These are phyloP conservation scores for Botrylloides violaceus DNA, from an alignment of 23 tunicate genomes.

Conservation along the genomic window DNA sequence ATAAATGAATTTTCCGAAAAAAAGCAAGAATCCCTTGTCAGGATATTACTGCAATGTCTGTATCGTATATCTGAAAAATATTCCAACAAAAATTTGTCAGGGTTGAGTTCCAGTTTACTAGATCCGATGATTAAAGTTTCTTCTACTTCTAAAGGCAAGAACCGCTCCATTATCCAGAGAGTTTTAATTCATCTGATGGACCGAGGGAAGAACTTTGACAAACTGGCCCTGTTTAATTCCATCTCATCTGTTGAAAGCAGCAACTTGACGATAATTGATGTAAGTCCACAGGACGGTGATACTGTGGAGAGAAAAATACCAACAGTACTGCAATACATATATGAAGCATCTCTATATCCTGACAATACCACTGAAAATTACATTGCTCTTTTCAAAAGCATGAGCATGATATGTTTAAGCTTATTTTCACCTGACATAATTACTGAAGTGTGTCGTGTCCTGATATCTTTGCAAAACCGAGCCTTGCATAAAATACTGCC, in stretches of 20 bases:
- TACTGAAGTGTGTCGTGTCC: constrained; percentile 32
- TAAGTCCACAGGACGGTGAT: constrained; percentile 44
- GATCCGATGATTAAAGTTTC: constrained; percentile 76
- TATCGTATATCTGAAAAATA: constrained; percentile 48
- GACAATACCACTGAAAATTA: constrained; percentile 50
- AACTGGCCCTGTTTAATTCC: constrained; percentile 25
- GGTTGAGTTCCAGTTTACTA: constrained; percentile 41
- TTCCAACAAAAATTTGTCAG: constrained; percentile 37
- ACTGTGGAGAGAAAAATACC: constrained; percentile 52
- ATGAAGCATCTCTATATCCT: constrained; percentile 32
- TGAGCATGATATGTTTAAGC: constrained; percentile 44
- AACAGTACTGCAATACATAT: constrained; percentile 41
- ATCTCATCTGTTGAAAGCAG: constrained; percentile 25
- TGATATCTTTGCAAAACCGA: constrained; percentile 19
- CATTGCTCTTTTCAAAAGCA: constrained; percentile 36
- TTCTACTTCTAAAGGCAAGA: constrained; percentile 12
- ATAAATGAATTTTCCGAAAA: background rate
- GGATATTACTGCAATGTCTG: constrained; percentile 47
- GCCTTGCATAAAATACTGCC: constrained; percentile 1
- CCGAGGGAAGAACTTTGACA: constrained; percentile 34
- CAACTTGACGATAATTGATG: constrained; percentile 28
- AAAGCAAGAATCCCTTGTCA: constrained; percentile 18
- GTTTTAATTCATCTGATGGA: constrained; percentile 46
- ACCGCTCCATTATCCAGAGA: constrained; percentile 40
- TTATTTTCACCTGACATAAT: constrained; percentile 56